Evolutionary conservation across 2,113 vertebrate genomes (phyloP).

Genomic region (Caracal caracal): DNA sequence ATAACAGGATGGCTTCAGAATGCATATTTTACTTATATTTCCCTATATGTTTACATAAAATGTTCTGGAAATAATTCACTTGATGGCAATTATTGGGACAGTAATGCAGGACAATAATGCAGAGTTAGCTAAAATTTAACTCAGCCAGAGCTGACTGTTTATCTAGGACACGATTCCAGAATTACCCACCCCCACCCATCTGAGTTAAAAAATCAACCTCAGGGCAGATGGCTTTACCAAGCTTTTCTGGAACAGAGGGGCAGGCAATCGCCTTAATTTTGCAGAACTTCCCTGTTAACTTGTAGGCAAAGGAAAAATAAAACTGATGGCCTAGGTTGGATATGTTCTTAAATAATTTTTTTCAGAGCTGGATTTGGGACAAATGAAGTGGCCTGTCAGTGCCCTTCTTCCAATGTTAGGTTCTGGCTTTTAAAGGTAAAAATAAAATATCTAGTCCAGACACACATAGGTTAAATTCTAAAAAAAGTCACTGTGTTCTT

Average conservation of each 20-base stretch:
- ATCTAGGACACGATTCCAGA: not conserved
- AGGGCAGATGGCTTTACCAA: not conserved
- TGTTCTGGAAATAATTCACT: not conserved
- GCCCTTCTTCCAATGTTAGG: not conserved
- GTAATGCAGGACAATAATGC: not conserved
- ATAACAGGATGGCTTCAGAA: not conserved
- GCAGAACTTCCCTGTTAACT: not conserved
- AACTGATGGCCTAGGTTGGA: not conserved
- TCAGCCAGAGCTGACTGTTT: not conserved
- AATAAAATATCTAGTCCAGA: not conserved
- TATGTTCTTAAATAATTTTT: not conserved
- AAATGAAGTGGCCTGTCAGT: not conserved
- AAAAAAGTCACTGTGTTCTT: not conserved
- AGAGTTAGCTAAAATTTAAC: slow-evolving; percentile 2
- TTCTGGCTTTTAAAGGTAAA: slow-evolving; percentile 35
- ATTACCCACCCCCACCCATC: not conserved
- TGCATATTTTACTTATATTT: not conserved
- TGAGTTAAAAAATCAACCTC: not conserved
- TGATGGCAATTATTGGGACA: not conserved
- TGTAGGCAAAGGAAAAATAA: slow-evolving; percentile 1
- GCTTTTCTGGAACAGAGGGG: slow-evolving; percentile 1
- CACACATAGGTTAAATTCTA: not conserved
- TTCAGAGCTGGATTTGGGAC: not conserved
- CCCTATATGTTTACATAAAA: not conserved
- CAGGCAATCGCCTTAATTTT: not conserved